Conservation (phyloP, 1,140 invertebrate species). For the Drosophila sulfurigaster region DNA sequence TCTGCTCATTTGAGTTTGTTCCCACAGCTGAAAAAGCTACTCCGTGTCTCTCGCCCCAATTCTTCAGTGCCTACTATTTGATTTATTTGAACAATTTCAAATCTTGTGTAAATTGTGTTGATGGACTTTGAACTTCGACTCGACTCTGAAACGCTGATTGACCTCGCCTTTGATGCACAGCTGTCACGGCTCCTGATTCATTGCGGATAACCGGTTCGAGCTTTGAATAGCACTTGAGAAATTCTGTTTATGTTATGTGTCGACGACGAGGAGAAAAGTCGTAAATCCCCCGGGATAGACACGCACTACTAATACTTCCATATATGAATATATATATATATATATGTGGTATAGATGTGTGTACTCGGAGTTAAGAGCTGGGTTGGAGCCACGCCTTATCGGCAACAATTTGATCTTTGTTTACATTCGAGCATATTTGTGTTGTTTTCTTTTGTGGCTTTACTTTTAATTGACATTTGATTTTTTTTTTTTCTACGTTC, state of each 20-base stretch:
- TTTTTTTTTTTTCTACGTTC: conserved; percentile 3
- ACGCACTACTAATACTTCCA: too few relatives aligned
- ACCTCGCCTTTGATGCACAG: conserved; percentile 41
- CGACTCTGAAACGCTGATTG: conserved; percentile 24
- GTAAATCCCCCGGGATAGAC: conserved; percentile 18
- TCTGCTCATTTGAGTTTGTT: conserved; percentile 13
- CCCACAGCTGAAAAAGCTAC: conserved; percentile 27
- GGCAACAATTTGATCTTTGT: conserved; percentile 63
- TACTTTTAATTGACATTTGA: conserved; percentile 55
- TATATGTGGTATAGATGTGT: too few relatives aligned
- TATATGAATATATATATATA: too few relatives aligned
- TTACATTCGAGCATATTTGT: conserved; percentile 53
- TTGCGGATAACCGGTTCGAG: conserved; percentile 36
- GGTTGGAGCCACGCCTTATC: conserved; percentile 63
- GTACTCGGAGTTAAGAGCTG: conserved; percentile 27
- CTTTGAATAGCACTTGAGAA: conserved; percentile 24
- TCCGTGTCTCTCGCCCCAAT: conserved; percentile 21
- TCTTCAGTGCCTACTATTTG: conserved; percentile 22
- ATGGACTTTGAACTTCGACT: conserved; percentile 52
- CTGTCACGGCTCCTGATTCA: conserved; percentile 38
- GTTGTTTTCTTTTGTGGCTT: conserved; percentile 36
- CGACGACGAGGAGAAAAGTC: conserved; percentile 3
- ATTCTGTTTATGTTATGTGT: conserved; percentile 5
- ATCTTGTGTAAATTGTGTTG: conserved; percentile 33
- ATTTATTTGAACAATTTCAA: conserved; percentile 68